These are phyloP conservation scores for Nyctereutes procyonoides DNA, from an alignment of 2,113 vertebrate species.

Conservation along the genomic window DNA sequence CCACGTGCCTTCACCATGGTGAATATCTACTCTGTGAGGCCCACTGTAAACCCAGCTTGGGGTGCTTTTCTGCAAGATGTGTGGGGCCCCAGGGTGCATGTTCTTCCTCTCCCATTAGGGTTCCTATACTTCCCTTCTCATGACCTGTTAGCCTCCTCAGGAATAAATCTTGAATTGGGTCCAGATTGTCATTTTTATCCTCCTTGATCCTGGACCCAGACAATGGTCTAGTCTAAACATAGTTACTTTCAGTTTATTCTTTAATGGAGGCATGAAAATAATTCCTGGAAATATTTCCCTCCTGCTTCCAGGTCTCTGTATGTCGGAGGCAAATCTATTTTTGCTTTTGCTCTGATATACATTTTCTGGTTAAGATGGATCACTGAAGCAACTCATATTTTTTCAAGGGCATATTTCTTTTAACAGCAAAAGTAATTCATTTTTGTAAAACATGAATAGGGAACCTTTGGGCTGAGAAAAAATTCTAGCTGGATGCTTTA, in stretches of 20 bases:
- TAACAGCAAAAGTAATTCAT: constrained; percentile 36
- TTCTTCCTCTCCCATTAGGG: background rate
- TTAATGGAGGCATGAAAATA: background rate
- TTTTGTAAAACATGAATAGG: constrained; percentile 9
- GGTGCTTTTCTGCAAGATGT: fast-evolving
- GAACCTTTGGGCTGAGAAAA: background rate
- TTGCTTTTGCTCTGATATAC: background rate
- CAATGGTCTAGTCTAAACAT: background rate
- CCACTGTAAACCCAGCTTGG: background rate
- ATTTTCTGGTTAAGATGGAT: background rate
- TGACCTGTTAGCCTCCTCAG: background rate
- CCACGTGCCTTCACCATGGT: background rate
- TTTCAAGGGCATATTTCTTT: background rate
- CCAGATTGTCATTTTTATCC: background rate
- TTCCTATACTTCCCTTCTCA: background rate
- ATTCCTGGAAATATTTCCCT: constrained; percentile 34
- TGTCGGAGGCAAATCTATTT: background rate
- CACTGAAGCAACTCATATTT: background rate
- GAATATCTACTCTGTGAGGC: background rate
- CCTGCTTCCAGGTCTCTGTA: background rate
- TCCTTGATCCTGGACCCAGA: background rate
- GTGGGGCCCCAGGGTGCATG: background rate
- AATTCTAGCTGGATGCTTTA: background rate
- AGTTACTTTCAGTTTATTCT: background rate
- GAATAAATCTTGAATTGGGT: background rate